Evolutionary conservation across 2,888 invertebrate genomes (phyloP), one percentile per base, ranked within the genome.

Genomic region (Esperia sulphurella): DNA sequence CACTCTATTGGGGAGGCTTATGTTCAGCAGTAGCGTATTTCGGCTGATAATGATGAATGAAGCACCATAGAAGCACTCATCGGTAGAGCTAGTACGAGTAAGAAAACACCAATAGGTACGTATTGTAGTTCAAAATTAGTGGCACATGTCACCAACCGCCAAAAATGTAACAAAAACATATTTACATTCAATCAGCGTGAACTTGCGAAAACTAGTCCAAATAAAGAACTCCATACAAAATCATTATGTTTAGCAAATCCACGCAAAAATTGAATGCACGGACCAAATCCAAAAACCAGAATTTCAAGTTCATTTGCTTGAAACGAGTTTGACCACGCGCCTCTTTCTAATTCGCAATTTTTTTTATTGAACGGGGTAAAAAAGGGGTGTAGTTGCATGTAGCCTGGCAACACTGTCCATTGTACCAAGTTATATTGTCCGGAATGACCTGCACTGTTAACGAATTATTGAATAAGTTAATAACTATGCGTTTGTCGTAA

Each of bases 391-490:
- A 31, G 10, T 14, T 39, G 45, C 14, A 28, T 57, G 53, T 50
- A 51, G 53, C 51, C 64, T 68, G 65, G 73, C 71, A 74, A 71
- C 73, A 71, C 71, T 69, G 57, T 49, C 61, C 61, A 58, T 68
- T 70, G 68, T 71, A 63, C 61, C 58, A 48, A 52, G 60, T 49
- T 58, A 72, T 63, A 83, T 85, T 83, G 84, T 80, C 65, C 66
- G 81, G 75, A 83, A 77, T 84, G 85, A 84, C 84, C 83, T 73
- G 64, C 63, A 59, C 57, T 77, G 82, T 83, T 80, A 75, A 68
- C 77, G 79, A 77, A 83, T 80, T 79, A 79, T 78, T 81, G 79
- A 83, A 86, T 86, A 77, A 79, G 71, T 65, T 75, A 76, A 78
- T 84, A 84, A 85, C 56, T 57, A 60, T 63, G 61, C 63, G 61